phyloP scores from a whole-genome alignment of 1,140 invertebrate species.

The Orchestia grillus region DNA sequence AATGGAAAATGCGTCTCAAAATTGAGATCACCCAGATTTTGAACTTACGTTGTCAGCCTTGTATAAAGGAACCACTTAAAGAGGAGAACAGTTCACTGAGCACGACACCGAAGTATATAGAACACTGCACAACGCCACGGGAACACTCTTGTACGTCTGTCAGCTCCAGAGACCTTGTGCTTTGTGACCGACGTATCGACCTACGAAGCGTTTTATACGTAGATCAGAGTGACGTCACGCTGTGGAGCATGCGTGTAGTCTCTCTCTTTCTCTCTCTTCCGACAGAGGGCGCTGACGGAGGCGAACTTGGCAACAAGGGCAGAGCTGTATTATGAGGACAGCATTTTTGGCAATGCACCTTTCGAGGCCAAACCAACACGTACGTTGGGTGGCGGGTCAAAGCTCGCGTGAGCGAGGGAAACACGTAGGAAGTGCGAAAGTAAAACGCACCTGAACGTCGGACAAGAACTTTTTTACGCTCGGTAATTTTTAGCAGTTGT shows the following conservation, averaged over 20 bases:
- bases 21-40: not conserved
- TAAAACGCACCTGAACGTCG: not conserved
- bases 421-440: not conserved
- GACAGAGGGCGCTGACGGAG: slow-evolving; percentile 3
- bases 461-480: not conserved
- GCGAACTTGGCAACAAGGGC: not conserved
- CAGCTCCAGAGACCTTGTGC: not conserved
- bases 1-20: not conserved
- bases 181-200: not conserved
- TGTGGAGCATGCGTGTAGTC: not conserved
- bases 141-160: not conserved
- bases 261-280: not conserved
- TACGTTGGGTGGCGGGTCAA: not conserved
- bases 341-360: not conserved
- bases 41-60: not conserved
- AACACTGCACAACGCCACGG: not conserved
- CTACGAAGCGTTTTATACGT: not conserved
- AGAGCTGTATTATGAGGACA: not conserved
- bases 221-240: not conserved
- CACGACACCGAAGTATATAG: not conserved
- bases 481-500: not conserved
- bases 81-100: not conserved
- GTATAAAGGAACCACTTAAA: not conserved
- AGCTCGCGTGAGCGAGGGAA: not conserved
- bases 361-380: not conserved